Evolutionary conservation across 1,140 invertebrate species (phyloP).

Genomic region (Ips typographus): DNA sequence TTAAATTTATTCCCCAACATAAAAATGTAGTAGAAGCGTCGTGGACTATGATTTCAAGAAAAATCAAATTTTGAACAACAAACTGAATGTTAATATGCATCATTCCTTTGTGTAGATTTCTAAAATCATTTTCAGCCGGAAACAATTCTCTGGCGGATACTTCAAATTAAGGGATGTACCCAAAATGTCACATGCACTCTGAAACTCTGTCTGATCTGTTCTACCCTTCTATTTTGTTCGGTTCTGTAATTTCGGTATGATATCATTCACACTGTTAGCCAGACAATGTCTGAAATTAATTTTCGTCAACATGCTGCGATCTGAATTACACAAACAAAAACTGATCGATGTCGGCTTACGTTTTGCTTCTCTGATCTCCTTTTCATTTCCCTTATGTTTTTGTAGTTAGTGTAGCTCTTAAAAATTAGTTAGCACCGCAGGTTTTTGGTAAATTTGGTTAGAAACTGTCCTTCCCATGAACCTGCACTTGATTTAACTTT

Average conservation of each 20-base stretch:
- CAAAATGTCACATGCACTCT: conserved; percentile 20
- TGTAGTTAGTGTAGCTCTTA: background rate
- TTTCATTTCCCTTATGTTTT: background rate
- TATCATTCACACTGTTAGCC: conserved; percentile 8
- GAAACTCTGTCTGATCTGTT: conserved; percentile 13
- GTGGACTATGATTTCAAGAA: too few relatives aligned
- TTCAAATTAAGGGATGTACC: conserved; percentile 20
- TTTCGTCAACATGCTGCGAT: conserved; percentile 15
- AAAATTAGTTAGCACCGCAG: background rate
- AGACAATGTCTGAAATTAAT: conserved; percentile 19
- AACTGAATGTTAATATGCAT: too few relatives aligned
- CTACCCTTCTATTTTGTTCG: conserved; percentile 8
- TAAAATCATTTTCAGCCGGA: conserved; percentile 11
- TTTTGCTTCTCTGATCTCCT: background rate
- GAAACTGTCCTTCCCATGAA: background rate
- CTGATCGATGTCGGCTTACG: background rate
- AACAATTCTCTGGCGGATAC: conserved; percentile 5
- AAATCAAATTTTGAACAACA: too few relatives aligned
- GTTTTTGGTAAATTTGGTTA: background rate
- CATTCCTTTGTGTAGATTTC: background rate
- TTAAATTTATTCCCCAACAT: too few relatives aligned
- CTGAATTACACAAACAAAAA: conserved; percentile 6
- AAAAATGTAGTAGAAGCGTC: too few relatives aligned
- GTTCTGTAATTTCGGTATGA: conserved; percentile 11
- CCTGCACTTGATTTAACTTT: background rate